Conservation (phyloP, 92 coral and sea anemone genomes). For the Parazoanthus swiftii region DNA sequence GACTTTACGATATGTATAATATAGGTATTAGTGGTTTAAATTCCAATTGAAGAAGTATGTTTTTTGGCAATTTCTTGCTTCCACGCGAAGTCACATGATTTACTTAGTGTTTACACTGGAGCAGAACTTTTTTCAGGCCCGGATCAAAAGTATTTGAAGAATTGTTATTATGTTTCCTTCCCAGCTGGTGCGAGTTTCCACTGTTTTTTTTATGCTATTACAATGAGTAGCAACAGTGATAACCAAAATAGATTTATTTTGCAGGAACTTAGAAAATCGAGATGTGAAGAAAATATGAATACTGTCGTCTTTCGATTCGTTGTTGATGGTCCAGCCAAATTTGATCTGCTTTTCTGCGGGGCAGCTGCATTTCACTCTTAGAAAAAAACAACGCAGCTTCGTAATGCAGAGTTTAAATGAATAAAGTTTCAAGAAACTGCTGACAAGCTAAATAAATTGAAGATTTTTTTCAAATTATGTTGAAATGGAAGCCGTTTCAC, state of each 20-base stretch:
- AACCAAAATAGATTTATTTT: neutral
- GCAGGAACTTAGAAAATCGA: conserved; percentile 4
- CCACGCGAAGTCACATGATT: conserved; percentile 19
- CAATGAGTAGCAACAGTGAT: neutral
- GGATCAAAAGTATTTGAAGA: neutral
- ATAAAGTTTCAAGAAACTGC: neutral
- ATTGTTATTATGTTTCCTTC: neutral
- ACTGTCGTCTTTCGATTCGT: neutral
- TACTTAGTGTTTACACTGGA: neutral
- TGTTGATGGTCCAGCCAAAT: neutral
- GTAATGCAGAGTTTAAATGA: neutral
- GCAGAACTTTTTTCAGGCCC: neutral
- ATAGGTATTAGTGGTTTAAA: conserved; percentile 2
- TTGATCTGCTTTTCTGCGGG: conserved; percentile 9
- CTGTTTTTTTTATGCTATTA: neutral
- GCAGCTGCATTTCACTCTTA: conserved; percentile 5
- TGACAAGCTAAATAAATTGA: neutral
- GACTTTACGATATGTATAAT: conserved; percentile 11
- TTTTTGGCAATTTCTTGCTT: neutral
- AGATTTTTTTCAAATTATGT: neutral
- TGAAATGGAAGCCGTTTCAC: neutral
- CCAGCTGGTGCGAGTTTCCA: conserved; percentile 20
- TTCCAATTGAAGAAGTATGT: neutral
- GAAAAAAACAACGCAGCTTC: neutral
- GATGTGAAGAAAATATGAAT: neutral